A percentile compares a stretch with the other conserved stretches of the same genome.
Evolutionary conservation across 2,797 vertebrate genomes (phyloP).

Genomic region (Setipinna tenuifilis): DNA sequence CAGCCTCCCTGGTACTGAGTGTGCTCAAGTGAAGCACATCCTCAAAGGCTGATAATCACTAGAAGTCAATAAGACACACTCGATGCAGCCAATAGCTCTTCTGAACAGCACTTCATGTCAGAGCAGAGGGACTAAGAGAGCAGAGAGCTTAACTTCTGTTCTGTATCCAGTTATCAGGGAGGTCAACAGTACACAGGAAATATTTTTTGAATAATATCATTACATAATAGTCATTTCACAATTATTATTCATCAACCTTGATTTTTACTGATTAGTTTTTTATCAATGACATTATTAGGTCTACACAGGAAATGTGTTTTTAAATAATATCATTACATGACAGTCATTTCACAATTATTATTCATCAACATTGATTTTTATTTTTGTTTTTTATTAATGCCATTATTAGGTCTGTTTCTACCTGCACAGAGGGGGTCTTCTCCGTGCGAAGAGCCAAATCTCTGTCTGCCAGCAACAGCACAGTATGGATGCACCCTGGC

Average conservation of each 20-base stretch:
- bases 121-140: not conserved
- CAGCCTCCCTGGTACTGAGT: not conserved
- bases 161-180: not conserved
- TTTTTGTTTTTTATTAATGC: too few relatives aligned
- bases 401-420: conserved; percentile 58
- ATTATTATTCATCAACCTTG: too few relatives aligned
- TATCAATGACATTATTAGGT: too few relatives aligned
- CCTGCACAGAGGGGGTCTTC: conserved; percentile 78
- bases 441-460: conserved; percentile 74
- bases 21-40: not conserved
- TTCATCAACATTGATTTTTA: too few relatives aligned
- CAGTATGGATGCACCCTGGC: conserved; percentile 79
- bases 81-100: not conserved
- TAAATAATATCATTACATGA: too few relatives aligned
- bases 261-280: too few relatives aligned
- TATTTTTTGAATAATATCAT: not conserved
- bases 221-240: too few relatives aligned
- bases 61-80: conserved; percentile 15
- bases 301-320: too few relatives aligned
- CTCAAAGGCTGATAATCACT: not conserved
- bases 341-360: too few relatives aligned
- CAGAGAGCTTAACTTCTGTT: not conserved
- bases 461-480: conserved; percentile 81
- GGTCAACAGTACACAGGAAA: not conserved
- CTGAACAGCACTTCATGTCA: not conserved